Conservation (phyloP, 2,113 vertebrate genomes). For the Sylvilagus bachmani region DNA sequence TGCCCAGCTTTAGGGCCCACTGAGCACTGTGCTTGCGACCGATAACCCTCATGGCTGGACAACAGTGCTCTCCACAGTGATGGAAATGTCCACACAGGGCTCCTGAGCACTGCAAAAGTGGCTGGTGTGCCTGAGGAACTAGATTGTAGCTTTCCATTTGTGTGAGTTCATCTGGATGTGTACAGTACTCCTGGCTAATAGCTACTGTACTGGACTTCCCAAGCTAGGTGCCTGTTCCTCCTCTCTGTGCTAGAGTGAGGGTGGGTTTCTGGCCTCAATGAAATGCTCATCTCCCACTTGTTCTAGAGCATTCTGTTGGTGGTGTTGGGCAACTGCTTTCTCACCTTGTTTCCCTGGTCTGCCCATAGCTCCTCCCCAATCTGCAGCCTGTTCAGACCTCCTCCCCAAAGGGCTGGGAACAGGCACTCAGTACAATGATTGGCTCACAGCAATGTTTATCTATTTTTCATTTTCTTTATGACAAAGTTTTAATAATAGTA, state of each 20-base stretch:
- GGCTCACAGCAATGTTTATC: constrained; percentile 52
- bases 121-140: constrained; percentile 1
- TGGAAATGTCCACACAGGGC: neutral
- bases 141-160: neutral
- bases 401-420: neutral
- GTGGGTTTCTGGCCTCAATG: neutral
- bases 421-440: neutral
- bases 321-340: neutral
- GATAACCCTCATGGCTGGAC: neutral
- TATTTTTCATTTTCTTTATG: constrained; percentile 33
- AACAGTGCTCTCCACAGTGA: neutral
- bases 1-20: neutral
- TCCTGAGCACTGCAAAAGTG: neutral
- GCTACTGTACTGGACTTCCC: neutral
- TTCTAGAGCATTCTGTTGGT: neutral
- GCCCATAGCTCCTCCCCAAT: neutral
- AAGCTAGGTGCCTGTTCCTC: neutral
- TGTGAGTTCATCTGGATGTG: neutral
- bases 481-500: constrained; percentile 64
- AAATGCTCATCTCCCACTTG: neutral
- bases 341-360: neutral
- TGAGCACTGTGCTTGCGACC: neutral
- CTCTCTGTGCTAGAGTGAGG: neutral
- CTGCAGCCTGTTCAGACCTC: neutral
- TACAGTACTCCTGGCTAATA: neutral